Percentiles rank a stretch among this genome's conserved stretches.
Conservation (phyloP, 2,113 vertebrate species). For the Osmerus mordax region DNA sequence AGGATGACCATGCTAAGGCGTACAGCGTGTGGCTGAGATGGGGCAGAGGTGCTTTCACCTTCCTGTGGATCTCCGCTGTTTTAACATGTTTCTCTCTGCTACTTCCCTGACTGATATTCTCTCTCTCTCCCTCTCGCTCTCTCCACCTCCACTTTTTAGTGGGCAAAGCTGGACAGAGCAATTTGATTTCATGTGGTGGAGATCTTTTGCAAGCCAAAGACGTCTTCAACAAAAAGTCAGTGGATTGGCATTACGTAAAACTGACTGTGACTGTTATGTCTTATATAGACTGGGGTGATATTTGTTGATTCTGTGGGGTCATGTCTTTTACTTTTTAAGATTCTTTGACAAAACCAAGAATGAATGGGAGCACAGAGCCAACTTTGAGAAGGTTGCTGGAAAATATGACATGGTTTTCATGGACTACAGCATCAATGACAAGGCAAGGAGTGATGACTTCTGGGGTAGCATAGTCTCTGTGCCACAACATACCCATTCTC, state of each 20-base stretch:
- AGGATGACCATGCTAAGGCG: constrained; percentile 72
- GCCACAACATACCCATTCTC: not conserved
- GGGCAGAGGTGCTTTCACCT: constrained; percentile 76
- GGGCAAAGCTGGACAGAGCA: constrained; percentile 82
- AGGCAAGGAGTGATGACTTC: constrained; percentile 39
- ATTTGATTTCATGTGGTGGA: constrained; percentile 68
- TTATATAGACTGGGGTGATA: not conserved
- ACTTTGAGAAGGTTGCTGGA: constrained; percentile 81
- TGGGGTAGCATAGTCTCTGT: not conserved
- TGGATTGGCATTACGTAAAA: not conserved
- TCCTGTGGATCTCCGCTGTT: not conserved
- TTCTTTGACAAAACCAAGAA: constrained; percentile 90
- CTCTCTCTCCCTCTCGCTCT: not conserved
- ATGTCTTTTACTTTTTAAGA: constrained; percentile 50
- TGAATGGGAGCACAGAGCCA: constrained; percentile 73
- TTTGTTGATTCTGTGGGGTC: not conserved
- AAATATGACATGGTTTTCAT: constrained; percentile 87
- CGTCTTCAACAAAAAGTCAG: constrained; percentile 84
- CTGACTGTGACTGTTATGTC: not conserved
- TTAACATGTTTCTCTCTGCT: not conserved
- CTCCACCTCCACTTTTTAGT: constrained; percentile 61
- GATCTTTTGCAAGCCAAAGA: constrained; percentile 83
- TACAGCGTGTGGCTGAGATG: constrained; percentile 90
- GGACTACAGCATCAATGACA: constrained; percentile 73
- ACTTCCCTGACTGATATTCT: not conserved